A percentile compares a stretch with the other conserved stretches of the same genome.
Evolutionary conservation across 2,888 invertebrate species (phyloP).

Genomic region (Netelia fuscicornis): DNA sequence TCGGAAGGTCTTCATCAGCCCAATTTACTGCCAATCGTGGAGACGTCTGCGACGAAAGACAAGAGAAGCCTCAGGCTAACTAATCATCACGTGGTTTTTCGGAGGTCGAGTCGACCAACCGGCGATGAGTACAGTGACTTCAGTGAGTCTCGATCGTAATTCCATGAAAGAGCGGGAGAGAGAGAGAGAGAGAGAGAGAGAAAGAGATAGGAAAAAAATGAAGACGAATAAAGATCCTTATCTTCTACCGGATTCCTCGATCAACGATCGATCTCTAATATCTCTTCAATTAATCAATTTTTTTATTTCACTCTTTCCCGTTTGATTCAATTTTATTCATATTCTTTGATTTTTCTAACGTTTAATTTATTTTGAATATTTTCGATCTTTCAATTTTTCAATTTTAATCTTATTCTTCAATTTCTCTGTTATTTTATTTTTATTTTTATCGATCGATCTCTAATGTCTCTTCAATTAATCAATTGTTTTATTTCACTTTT

Average conservation of each 20-base stretch:
- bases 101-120: constrained; percentile 86
- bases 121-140: constrained; percentile 92
- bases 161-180: background rate
- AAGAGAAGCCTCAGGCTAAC: constrained; percentile 84
- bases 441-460: no score
- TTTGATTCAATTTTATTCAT: background rate
- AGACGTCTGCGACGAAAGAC: constrained; percentile 80
- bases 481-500: background rate
- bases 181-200: background rate
- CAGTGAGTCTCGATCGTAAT: constrained; percentile 86
- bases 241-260: constrained; percentile 33
- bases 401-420: no score
- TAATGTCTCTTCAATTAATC: background rate
- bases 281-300: background rate
- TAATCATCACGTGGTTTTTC: constrained; percentile 92
- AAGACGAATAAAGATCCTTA: constrained; percentile 43
- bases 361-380: no score
- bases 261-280: constrained; percentile 15
- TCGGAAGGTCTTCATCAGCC: constrained; percentile 76
- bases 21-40: constrained; percentile 83
- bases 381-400: no score
- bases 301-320: background rate
- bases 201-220: background rate
- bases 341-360: no score
- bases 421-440: no score